phyloP scores from a whole-genome alignment of 2,797 vertebrate genomes.

The Eulemur coronatus region DNA sequence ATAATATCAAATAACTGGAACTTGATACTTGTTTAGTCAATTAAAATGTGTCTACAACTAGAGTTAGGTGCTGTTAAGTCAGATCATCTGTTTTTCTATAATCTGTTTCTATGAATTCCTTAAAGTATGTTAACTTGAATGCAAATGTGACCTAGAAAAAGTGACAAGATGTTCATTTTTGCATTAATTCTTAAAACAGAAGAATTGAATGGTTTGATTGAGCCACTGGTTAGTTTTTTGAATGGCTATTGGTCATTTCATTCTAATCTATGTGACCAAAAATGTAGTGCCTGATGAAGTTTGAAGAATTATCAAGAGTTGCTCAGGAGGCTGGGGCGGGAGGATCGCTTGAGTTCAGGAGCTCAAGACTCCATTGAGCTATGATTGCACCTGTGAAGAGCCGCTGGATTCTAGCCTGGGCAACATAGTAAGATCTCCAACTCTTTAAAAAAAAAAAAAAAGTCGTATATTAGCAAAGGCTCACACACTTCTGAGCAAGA shows the following conservation, averaged over 20 bases:
- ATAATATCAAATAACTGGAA: background rate
- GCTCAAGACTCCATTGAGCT: too few relatives aligned
- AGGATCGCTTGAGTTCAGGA: too few relatives aligned
- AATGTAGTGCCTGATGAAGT: background rate
- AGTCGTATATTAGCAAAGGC: background rate
- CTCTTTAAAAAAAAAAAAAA: background rate
- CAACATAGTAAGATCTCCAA: too few relatives aligned
- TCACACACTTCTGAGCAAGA: background rate
- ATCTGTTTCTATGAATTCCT: background rate
- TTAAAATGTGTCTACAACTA: background rate
- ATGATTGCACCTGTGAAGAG: too few relatives aligned
- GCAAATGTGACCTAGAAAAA: conserved; percentile 21
- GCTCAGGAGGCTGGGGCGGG: too few relatives aligned
- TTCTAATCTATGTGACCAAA: background rate
- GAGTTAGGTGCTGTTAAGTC: background rate
- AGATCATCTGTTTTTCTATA: background rate
- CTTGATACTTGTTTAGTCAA: background rate
- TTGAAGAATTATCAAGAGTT: background rate
- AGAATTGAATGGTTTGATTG: background rate
- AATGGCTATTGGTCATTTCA: background rate
- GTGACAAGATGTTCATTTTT: background rate
- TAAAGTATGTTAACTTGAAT: background rate
- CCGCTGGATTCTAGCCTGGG: too few relatives aligned
- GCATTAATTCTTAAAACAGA: conserved; percentile 22
- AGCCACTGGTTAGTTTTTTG: background rate